Base-by-base conservation (phyloP, 2,113 vertebrate species). In the Seriola quinqueradiata region DNA sequence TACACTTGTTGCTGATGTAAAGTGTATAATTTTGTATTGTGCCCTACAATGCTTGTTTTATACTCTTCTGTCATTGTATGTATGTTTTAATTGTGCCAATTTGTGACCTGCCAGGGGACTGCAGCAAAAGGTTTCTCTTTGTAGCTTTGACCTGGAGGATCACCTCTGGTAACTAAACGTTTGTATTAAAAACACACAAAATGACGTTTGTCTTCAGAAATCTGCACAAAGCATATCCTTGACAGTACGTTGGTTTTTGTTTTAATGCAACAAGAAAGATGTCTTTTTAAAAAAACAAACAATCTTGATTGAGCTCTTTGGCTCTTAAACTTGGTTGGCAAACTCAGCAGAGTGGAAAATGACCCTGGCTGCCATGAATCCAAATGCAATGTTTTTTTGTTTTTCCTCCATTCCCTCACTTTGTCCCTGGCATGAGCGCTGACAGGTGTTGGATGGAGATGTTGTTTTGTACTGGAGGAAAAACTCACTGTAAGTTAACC, bases 401-500 rank as follows among this genome's bases (percentile, higher is more conserved):
- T 87, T 87, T 83, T 76, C 77, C 58, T 64, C 11, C 17, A 36
- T 71, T 54, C 54, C 52, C 21, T 79, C 67, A 75, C 52, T 75
- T 85, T 58, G 55, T 57, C 55, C 82, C 48, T 73, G 58, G 69
- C 77, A 52, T 16, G 6, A 54, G 70, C 67, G 85, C 25, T 86
- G 90, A 88, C 83, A 89, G 87, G 72, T 82, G 34, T 40, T 86
- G 80, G 68, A 68, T 19, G 59, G 59, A 75, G 70, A 77, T 48
- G 54, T 64, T 71, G 77, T 28, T 68, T 25, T 59, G 17, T 2
- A 0, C 4, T 2, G 46, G 21, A 38, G 42, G 13, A 52, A 73
- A 64, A 57, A 79, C 28, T 64, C 25, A 38, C 23, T 1, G 0
- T 34, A 14, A 59, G 42, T 81, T 48, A 81, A 82, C 71, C 55